phyloP scores from a whole-genome alignment of 1,140 invertebrate species.

The Drosophila jambulina region DNA sequence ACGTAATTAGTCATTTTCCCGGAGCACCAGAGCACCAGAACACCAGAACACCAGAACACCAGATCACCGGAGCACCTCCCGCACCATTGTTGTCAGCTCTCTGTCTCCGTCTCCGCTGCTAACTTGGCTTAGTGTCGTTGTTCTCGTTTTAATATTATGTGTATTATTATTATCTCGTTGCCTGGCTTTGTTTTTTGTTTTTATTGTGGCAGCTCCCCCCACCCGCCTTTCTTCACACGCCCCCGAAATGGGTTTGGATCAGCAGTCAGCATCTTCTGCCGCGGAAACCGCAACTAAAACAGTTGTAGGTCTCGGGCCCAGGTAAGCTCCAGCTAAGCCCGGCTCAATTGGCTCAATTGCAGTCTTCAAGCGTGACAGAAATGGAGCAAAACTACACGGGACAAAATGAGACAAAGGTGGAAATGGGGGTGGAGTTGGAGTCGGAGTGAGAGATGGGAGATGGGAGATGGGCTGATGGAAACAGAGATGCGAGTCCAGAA shows the following conservation, averaged over 20 bases:
- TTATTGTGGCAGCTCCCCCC: constrained; percentile 38
- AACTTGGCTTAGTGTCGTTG: constrained; percentile 62
- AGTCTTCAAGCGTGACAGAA: constrained; percentile 82
- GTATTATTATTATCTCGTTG: constrained; percentile 70
- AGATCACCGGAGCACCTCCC: constrained; percentile 40
- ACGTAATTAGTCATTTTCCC: constrained; percentile 79
- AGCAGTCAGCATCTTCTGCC: constrained; percentile 54
- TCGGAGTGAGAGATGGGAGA: not conserved
- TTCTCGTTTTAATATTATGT: constrained; percentile 73
- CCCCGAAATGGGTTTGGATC: constrained; percentile 39
- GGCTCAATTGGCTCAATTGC: constrained; percentile 80
- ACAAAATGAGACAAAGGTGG: constrained; percentile 53
- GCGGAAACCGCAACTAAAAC: constrained; percentile 63
- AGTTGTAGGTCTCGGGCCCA: constrained; percentile 58
- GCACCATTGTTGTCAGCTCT: constrained; percentile 46
- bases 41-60: not conserved
- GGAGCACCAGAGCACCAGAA: constrained; percentile 20
- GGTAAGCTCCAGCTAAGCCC: constrained; percentile 14
- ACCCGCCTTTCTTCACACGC: constrained; percentile 60
- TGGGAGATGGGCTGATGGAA: not conserved
- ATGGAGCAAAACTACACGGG: constrained; percentile 74
- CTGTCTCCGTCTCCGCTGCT: constrained; percentile 2
- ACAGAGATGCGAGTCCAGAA: not conserved
- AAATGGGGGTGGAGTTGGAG: constrained; percentile 44
- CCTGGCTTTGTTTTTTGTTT: constrained; percentile 50